phyloP scores from a whole-genome alignment of 2,888 invertebrate species.

The Papilio protenor region DNA sequence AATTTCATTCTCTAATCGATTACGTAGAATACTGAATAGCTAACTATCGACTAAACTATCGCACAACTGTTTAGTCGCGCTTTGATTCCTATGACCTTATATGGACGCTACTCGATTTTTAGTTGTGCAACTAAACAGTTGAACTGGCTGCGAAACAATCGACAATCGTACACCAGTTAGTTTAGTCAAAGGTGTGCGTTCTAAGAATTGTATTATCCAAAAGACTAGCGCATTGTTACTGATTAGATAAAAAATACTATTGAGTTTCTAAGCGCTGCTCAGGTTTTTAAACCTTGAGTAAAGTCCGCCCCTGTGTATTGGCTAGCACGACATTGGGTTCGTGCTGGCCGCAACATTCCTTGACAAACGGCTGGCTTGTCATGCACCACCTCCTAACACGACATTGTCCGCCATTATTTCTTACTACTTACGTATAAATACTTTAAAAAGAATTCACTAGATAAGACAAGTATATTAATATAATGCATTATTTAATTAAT shows the following conservation, averaged over 20 bases:
- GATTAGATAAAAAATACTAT: not conserved
- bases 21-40: too few relatives aligned
- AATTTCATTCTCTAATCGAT: too few relatives aligned
- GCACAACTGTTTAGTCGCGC: too few relatives aligned
- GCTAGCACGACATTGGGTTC: slow-evolving; percentile 59
- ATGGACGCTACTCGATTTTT: too few relatives aligned
- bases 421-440: slow-evolving; percentile 31
- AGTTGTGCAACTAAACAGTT: too few relatives aligned
- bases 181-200: too few relatives aligned
- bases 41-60: too few relatives aligned
- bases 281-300: not conserved
- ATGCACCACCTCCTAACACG: slow-evolving; percentile 45
- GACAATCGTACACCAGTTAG: too few relatives aligned
- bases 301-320: slow-evolving; percentile 53
- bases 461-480: not conserved
- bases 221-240: too few relatives aligned
- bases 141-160: too few relatives aligned
- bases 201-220: too few relatives aligned
- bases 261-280: not conserved
- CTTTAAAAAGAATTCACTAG: slow-evolving; percentile 9
- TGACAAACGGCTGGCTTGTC: slow-evolving; percentile 49
- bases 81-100: too few relatives aligned
- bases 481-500: not conserved
- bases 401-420: slow-evolving; percentile 28
- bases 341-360: slow-evolving; percentile 57